A percentile compares a stretch with the other conserved stretches of the same genome.
Conservation (phyloP, 2,113 vertebrate species). For the Hydrochoerus hydrochaeris region DNA sequence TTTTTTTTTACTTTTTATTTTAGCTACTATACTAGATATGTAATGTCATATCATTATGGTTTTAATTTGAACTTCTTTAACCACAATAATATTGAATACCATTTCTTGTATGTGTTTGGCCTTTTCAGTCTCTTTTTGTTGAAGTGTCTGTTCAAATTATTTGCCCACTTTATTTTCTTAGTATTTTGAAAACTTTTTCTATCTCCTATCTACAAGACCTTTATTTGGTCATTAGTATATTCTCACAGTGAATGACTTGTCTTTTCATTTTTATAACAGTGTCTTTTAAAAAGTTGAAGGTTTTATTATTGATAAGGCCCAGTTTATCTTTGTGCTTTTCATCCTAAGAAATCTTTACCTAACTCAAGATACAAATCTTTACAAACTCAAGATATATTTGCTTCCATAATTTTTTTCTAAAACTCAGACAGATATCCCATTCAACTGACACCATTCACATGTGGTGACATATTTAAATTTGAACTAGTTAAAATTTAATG, state of each 20-base stretch:
- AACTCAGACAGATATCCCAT: background rate
- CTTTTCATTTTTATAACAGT: background rate
- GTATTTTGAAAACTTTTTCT: background rate
- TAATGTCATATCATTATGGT: background rate
- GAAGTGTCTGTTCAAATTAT: background rate
- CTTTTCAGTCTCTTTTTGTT: background rate
- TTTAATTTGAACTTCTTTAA: background rate
- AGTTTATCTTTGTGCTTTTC: background rate
- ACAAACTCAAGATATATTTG: background rate
- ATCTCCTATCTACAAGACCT: background rate
- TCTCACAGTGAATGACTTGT: background rate
- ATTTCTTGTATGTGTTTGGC: background rate
- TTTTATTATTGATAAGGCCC: background rate
- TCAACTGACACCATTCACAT: background rate
- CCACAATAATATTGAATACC: background rate
- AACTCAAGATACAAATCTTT: background rate
- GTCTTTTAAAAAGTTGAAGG: background rate
- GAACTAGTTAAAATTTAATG: constrained; percentile 9
- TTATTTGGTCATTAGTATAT: constrained; percentile 16
- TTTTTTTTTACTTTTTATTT: background rate
- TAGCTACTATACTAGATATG: background rate
- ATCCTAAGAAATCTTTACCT: background rate
- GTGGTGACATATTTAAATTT: background rate
- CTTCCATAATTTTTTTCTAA: background rate
- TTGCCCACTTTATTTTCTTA: background rate